Base-by-base conservation (phyloP, 2,113 vertebrate species). In the Dermatemys mawii region DNA sequence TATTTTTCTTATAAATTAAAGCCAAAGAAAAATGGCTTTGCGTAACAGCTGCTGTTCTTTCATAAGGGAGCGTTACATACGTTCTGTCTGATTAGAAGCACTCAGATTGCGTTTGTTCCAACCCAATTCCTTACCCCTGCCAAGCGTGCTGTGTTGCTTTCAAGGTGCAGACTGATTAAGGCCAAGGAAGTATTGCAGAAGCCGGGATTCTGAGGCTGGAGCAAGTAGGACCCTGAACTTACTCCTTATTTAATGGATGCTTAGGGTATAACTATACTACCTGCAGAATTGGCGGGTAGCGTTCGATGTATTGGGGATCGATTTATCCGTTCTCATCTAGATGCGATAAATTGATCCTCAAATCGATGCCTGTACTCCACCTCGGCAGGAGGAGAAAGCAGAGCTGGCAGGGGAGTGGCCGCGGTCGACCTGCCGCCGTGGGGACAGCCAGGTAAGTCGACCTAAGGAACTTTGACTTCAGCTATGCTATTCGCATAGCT, bases 11-110 rank as follows among this genome's bases (percentile, higher is more conserved):
- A 35, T 0, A 3, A 90, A 78, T 89, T 91, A 91, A 83, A 90
- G 79, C 84, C 90, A 1, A 35, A 91, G 95, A 92, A 84, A 95
- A 96, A 96, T 67, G 81, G 54, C 67, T 90, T 95, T 94, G 86
- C 49, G 1, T 67, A 70, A 51, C 38, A 88, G 80, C 81, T 84
- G 86, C 94, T 93, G 84, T 32, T 95, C 50, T 83, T 83, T 49
- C 87, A 78, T 78, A 91, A 81, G 89, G 51, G 84, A 2, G 5
- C 75, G 86, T 70, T 95, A 81, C 81, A 2, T 19, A 32, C n/a
- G 70, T 76, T 97, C 83, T 67, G 70, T 54, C 86, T 67, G 67
- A 55, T 92, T 80, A 78, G 70, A 67, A 2, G 1, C 3, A 3
- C 12, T 63, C 79, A 79, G 44, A 26, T 84, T 84, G 83, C 16